Percentiles rank a stretch among this genome's conserved stretches.
Conservation (phyloP, 2,888 invertebrate species). For the Empis livida region DNA sequence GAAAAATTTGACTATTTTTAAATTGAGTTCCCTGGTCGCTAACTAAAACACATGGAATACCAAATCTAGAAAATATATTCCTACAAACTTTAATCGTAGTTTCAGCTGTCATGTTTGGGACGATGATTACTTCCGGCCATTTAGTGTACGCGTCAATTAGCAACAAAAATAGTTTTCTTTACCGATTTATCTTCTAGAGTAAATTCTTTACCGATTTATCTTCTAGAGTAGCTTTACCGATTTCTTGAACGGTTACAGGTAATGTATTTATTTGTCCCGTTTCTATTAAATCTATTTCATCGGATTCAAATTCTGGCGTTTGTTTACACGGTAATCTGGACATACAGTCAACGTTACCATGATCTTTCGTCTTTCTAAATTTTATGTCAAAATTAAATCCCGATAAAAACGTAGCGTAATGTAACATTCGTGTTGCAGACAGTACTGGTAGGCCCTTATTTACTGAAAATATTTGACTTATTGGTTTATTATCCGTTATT, state of each 20-base stretch:
- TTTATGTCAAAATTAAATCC: constrained; percentile 14
- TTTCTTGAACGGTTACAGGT: neutral
- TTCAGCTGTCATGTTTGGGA: too few species aligned
- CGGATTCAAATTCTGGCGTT: neutral
- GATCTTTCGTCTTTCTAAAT: constrained; percentile 8
- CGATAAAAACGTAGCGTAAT: constrained; percentile 9
- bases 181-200: neutral
- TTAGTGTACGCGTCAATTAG: neutral
- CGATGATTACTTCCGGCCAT: neutral
- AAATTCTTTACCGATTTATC: neutral
- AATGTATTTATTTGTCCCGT: neutral
- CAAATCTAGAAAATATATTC: neutral
- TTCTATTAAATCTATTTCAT: neutral
- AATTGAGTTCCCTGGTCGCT: neutral
- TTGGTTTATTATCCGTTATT: constrained; percentile 25
- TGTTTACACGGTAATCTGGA: constrained; percentile 9
- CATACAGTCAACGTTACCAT: constrained; percentile 14
- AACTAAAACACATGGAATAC: neutral
- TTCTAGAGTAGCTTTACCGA: neutral
- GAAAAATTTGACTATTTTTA: neutral
- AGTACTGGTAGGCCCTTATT: constrained; percentile 18
- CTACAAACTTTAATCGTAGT: too few species aligned
- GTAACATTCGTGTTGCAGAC: constrained; percentile 14
- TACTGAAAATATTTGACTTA: constrained; percentile 18
- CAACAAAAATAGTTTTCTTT: neutral